Percentiles rank a stretch among this genome's conserved stretches.
phyloP scores from a whole-genome alignment of 1,140 invertebrate genomes.

The Branchinecta lynchi region DNA sequence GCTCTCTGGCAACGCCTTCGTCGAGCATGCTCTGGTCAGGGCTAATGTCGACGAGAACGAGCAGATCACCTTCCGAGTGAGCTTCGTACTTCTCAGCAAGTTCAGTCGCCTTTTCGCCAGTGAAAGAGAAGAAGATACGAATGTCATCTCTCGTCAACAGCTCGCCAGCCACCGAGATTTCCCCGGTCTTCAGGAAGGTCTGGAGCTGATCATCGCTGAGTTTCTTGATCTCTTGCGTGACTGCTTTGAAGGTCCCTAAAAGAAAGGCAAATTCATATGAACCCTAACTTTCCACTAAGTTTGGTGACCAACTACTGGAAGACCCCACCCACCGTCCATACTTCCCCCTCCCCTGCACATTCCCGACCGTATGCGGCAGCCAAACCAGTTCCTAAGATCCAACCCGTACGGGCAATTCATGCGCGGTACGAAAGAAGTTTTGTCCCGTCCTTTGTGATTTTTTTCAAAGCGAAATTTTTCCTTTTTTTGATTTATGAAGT shows the following conservation, averaged over 20 bases:
- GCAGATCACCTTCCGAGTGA: slow-evolving; percentile 64
- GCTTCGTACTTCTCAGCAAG: slow-evolving; percentile 64
- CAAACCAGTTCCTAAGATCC: too few relatives aligned
- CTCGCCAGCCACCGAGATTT: slow-evolving; percentile 55
- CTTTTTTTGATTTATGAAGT: too few relatives aligned
- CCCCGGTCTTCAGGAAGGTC: slow-evolving; percentile 51
- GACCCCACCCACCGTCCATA: too few relatives aligned
- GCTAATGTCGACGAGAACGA: slow-evolving; percentile 35
- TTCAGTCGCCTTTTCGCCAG: slow-evolving; percentile 38
- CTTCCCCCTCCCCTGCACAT: too few relatives aligned
- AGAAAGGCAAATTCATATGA: too few relatives aligned
- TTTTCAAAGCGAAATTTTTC: too few relatives aligned
- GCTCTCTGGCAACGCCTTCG: slow-evolving; percentile 80
- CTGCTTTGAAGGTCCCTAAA: neutral
- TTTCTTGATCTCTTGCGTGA: slow-evolving; percentile 26
- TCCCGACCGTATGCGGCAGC: too few relatives aligned
- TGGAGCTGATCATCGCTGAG: slow-evolving; percentile 66
- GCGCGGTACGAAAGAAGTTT: too few relatives aligned
- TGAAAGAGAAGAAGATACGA: slow-evolving; percentile 62
- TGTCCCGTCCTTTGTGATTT: too few relatives aligned
- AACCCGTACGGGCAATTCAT: too few relatives aligned
- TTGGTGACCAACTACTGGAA: too few relatives aligned
- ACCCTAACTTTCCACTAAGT: too few relatives aligned
- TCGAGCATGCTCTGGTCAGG: slow-evolving; percentile 69
- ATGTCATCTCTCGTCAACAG: slow-evolving; percentile 63